Conservation (phyloP, 2,797 vertebrate genomes). For the Peromyscus aztecus region DNA sequence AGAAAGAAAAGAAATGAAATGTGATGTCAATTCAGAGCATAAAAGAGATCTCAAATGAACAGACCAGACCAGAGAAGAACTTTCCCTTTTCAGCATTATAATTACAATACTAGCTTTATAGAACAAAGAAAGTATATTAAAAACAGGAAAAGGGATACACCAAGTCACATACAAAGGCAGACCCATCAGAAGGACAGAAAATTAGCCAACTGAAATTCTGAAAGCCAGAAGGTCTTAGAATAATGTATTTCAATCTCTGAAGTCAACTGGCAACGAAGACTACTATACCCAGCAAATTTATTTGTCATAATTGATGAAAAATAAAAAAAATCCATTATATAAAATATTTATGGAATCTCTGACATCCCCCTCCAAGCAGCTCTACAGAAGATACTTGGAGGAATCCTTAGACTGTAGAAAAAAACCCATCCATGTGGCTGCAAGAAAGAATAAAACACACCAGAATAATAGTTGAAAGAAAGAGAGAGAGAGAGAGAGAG, state of each 20-base stretch:
- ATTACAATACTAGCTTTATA: not conserved
- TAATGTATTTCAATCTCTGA: not conserved
- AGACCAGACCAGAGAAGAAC: too few species aligned
- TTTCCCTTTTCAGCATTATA: too few species aligned
- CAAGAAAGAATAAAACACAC: not conserved
- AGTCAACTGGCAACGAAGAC: not conserved
- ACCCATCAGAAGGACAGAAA: not conserved
- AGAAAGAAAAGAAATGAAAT: too few species aligned
- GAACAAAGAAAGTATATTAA: not conserved
- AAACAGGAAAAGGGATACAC: not conserved
- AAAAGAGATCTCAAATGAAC: too few species aligned
- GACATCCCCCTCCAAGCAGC: not conserved
- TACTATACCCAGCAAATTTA: not conserved
- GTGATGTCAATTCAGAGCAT: too few species aligned
- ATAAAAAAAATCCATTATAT: too few species aligned
- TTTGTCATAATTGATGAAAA: not conserved
- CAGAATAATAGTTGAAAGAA: not conserved
- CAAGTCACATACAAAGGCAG: not conserved
- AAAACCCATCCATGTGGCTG: not conserved
- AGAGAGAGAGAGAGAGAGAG: too few species aligned
- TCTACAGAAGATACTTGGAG: not conserved
- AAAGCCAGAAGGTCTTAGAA: not conserved
- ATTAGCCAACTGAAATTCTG: not conserved
- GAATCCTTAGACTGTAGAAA: not conserved
- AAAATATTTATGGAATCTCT: too few species aligned